A percentile compares a stretch with the other conserved stretches of the same genome.
Evolutionary conservation across 2,797 vertebrate species (phyloP).

Genomic region (Girardinus metallicus): DNA sequence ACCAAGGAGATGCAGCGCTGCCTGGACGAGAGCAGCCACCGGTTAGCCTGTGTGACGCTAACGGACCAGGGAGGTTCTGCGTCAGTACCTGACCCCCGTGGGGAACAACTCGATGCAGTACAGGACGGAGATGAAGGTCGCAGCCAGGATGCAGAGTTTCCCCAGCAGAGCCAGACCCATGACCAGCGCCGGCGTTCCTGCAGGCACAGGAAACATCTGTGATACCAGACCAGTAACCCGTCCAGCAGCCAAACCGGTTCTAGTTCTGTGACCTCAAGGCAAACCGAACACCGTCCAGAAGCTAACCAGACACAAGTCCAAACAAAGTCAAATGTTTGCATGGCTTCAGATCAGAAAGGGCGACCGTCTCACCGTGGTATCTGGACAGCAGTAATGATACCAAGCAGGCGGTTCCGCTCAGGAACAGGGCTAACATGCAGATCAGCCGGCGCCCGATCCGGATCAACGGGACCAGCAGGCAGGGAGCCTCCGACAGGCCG

Average conservation of each 20-base stretch:
- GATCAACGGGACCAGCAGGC: slow-evolving; percentile 73
- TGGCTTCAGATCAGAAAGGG: neutral
- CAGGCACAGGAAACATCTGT: neutral
- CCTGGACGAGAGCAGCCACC: slow-evolving; percentile 36
- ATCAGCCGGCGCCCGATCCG: slow-evolving; percentile 71
- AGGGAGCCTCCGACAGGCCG: slow-evolving; percentile 76
- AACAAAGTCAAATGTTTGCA: neutral
- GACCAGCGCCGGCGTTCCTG: slow-evolving; percentile 65
- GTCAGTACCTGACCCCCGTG: slow-evolving; percentile 73
- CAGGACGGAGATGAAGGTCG: slow-evolving; percentile 69
- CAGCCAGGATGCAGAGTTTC: slow-evolving; percentile 78
- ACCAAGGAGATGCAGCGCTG: slow-evolving; percentile 78
- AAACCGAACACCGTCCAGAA: neutral
- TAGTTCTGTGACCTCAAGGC: neutral
- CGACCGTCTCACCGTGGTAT: slow-evolving; percentile 54
- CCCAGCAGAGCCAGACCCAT: slow-evolving; percentile 78
- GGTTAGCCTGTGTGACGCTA: neutral
- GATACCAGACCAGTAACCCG: neutral
- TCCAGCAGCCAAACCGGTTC: neutral
- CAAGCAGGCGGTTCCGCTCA: slow-evolving; percentile 76
- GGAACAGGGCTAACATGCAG: slow-evolving; percentile 72
- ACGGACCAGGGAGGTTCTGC: neutral
- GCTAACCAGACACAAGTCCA: neutral
- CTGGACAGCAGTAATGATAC: slow-evolving; percentile 73
- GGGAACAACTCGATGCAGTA: slow-evolving; percentile 82